Evolutionary conservation across 2,113 vertebrate genomes (phyloP).

Genomic region (Drymodes brunneopygia): DNA sequence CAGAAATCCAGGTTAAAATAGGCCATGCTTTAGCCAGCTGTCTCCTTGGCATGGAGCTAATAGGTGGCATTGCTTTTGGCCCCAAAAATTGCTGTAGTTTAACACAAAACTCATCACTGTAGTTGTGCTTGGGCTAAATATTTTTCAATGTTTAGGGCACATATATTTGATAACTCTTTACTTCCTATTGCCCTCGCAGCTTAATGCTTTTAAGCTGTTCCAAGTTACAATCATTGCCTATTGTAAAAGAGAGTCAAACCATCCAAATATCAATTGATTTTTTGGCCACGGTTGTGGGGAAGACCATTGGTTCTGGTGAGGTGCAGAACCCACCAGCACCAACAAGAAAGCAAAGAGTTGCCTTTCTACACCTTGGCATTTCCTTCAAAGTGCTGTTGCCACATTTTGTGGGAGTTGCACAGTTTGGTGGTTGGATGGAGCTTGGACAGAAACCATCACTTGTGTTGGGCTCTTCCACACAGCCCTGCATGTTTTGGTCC

Average conservation of each 20-base stretch:
- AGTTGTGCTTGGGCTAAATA: not conserved
- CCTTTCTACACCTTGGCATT: not conserved
- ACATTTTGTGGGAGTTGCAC: not conserved
- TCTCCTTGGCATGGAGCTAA: not conserved
- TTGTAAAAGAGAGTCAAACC: not conserved
- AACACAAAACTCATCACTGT: not conserved
- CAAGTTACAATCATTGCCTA: not conserved
- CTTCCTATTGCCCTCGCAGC: not conserved
- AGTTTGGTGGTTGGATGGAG: not conserved
- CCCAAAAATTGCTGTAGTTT: not conserved
- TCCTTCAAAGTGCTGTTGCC: not conserved
- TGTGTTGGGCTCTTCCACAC: not conserved
- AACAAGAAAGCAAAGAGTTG: not conserved
- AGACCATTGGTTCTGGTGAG: not conserved
- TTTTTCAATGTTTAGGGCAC: not conserved
- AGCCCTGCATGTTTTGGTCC: not conserved
- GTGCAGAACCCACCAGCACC: not conserved
- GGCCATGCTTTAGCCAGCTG: not conserved
- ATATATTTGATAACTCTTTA: not conserved
- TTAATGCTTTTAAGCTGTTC: not conserved
- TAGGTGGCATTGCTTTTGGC: not conserved
- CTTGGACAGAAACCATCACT: not conserved
- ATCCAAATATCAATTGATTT: not conserved
- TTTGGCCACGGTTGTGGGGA: slow-evolving; percentile 8
- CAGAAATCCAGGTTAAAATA: not conserved